Evolutionary conservation across 2,888 invertebrate genomes (phyloP).

Genomic region (Selenia dentaria): DNA sequence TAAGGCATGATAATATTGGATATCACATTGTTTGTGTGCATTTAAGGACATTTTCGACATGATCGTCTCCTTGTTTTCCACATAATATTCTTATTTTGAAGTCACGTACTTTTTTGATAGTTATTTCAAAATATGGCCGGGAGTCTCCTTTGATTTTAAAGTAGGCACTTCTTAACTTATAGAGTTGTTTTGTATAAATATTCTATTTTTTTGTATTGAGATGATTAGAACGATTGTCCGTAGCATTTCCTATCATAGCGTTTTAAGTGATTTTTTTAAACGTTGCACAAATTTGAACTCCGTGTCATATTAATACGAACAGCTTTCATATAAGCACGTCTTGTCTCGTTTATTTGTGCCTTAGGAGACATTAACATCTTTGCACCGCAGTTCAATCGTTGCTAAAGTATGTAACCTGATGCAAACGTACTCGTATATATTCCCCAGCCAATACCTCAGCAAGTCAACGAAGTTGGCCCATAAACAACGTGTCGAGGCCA

Average conservation of each 20-base stretch:
- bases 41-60: constrained; percentile 53
- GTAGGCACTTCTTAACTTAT: too few relatives aligned
- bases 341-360: too few relatives aligned
- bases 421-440: constrained; percentile 2
- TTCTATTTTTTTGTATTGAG: too few relatives aligned
- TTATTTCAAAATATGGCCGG: constrained; percentile 17
- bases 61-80: constrained; percentile 25
- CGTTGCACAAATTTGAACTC: too few relatives aligned
- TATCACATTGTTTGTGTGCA: constrained; percentile 54
- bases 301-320: too few relatives aligned
- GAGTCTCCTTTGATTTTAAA: constrained; percentile 17
- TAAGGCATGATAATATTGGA: constrained; percentile 76
- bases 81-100: constrained; percentile 22
- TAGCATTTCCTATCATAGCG: too few relatives aligned
- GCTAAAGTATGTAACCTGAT: constrained; percentile 6
- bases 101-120: constrained; percentile 19
- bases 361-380: not conserved
- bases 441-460: constrained; percentile 16
- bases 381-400: not conserved
- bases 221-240: too few relatives aligned
- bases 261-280: too few relatives aligned
- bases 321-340: too few relatives aligned
- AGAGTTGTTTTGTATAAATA: too few relatives aligned
- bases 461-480: constrained; percentile 36
- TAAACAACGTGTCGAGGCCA: constrained; percentile 52